phyloP scores from a whole-genome alignment of 2,888 invertebrate species.

The Oligia fasciuncula region DNA sequence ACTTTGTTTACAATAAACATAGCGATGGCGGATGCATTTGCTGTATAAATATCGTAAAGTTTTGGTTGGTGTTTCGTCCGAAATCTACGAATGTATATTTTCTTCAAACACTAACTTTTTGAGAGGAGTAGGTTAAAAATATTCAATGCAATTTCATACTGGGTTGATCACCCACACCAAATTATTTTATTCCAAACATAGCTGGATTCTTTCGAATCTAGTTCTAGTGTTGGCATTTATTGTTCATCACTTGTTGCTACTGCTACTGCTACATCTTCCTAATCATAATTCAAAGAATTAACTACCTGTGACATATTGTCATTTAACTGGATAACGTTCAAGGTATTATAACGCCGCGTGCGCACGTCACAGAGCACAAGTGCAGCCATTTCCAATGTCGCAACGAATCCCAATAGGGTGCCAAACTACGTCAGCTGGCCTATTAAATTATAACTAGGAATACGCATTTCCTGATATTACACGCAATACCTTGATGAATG shows the following conservation, averaged over 20 bases:
- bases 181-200: not conserved
- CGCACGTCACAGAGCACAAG: slow-evolving; percentile 24
- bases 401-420: slow-evolving; percentile 52
- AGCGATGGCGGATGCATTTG: slow-evolving; percentile 12
- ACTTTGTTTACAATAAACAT: slow-evolving; percentile 34
- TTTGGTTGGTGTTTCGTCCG: slow-evolving; percentile 4
- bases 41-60: slow-evolving; percentile 19
- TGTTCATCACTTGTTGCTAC: not conserved
- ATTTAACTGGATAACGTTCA: slow-evolving; percentile 20
- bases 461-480: not conserved
- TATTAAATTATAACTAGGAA: slow-evolving; percentile 1
- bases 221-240: not conserved
- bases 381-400: slow-evolving; percentile 38
- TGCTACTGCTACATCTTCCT: not conserved
- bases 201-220: not conserved
- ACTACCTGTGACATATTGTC: not conserved
- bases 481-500: not conserved
- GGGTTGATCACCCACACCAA: not conserved
- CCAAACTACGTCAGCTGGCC: slow-evolving; percentile 66
- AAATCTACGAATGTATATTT: not conserved
- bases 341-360: slow-evolving; percentile 24
- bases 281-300: slow-evolving; percentile 2
- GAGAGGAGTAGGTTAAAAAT: not conserved
- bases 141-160: not conserved
- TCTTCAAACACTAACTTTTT: not conserved